phyloP scores from a whole-genome alignment of 1,140 invertebrate species.

The Panulirus ornatus region DNA sequence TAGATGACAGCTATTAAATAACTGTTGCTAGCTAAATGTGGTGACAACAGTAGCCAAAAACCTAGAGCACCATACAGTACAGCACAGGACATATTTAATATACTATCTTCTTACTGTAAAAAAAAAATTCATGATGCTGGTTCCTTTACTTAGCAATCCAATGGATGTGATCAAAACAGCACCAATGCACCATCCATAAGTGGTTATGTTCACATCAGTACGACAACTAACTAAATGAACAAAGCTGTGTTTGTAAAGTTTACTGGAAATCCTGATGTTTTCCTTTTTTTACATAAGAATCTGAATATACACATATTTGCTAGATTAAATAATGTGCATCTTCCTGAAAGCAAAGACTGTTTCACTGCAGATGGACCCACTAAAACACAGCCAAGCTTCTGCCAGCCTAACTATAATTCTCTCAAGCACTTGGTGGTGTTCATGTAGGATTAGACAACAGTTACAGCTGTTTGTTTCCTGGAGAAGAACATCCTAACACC shows the following conservation, averaged over 20 bases:
- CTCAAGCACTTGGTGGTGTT: background rate
- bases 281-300: background rate
- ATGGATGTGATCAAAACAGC: background rate
- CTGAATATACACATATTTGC: background rate
- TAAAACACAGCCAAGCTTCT: background rate
- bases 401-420: background rate
- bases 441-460: background rate
- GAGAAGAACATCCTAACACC: background rate
- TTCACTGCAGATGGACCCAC: background rate
- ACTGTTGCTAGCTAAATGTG: conserved; percentile 38
- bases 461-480: background rate
- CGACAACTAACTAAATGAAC: background rate
- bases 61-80: conserved; percentile 25
- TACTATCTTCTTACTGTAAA: conserved; percentile 27
- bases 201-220: background rate
- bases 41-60: conserved; percentile 20
- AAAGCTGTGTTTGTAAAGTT: background rate
- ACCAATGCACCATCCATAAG: background rate
- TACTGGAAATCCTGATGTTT: background rate
- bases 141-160: background rate
- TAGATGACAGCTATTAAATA: conserved; percentile 22
- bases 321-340: background rate
- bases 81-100: background rate
- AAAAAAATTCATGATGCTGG: background rate
- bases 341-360: background rate